Percentiles rank a stretch among this genome's conserved stretches.
Evolutionary conservation across 1,140 invertebrate genomes (phyloP).

Genomic region (Drosophila sulfurigaster): DNA sequence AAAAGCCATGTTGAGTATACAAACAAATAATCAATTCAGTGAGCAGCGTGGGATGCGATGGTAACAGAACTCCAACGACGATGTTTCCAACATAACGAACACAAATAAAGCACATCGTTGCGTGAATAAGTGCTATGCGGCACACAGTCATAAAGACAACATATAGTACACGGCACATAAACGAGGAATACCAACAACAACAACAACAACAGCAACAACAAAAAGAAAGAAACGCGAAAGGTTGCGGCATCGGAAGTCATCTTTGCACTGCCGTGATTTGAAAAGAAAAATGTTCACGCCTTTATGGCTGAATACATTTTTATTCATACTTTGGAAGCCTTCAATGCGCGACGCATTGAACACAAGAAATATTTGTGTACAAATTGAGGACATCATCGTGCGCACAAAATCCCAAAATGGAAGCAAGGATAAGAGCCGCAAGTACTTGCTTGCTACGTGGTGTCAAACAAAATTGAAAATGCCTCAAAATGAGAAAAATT

Average conservation of each 20-base stretch:
- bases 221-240: not conserved
- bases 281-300: conserved; percentile 65
- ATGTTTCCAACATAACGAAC: conserved; percentile 73
- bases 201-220: no score
- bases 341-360: conserved; percentile 51
- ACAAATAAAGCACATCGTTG: conserved; percentile 74
- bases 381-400: conserved; percentile 17
- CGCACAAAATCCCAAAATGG: not conserved
- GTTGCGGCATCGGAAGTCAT: conserved; percentile 7
- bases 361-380: conserved; percentile 32
- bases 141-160: conserved; percentile 65
- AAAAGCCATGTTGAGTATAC: conserved; percentile 51
- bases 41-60: not conserved
- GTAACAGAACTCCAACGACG: conserved; percentile 52
- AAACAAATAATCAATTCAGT: conserved; percentile 69
- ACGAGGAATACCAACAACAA: no score
- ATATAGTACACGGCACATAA: conserved; percentile 4
- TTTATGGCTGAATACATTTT: conserved; percentile 73
- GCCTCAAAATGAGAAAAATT: conserved; percentile 52
- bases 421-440: conserved; percentile 13
- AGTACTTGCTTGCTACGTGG: conserved; percentile 15
- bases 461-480: conserved; percentile 32
- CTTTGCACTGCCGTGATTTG: conserved; percentile 29
- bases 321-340: conserved; percentile 51
- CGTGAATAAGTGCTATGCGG: conserved; percentile 56